Base-by-base conservation (phyloP, 2,797 vertebrate genomes). In the Poeciliopsis paucimaculata region DNA sequence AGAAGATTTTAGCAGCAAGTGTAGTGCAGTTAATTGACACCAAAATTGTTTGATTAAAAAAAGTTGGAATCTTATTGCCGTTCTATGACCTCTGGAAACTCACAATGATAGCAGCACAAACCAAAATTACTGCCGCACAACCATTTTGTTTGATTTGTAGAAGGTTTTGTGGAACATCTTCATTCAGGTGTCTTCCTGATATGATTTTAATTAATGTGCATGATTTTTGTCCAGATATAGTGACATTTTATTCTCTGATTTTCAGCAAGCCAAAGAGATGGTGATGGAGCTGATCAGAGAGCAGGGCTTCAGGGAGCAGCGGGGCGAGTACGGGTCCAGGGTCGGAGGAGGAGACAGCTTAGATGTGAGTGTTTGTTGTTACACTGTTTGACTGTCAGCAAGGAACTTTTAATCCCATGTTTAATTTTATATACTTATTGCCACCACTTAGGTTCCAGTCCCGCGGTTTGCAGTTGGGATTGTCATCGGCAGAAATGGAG, bases 221-320 rank as follows among this genome's bases (percentile, higher is more conserved):
- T 49, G n/a, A 46, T 12, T 20, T 45, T 8, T 34, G 8, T 41
- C 4, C 7, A 68, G 13, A 39, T 76, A 1, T 78, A 79, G 68
- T 68, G 0, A 53, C 3, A 10, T 79, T 57, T 81, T 57, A 73
- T 64, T 5, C 79, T 80, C 23, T 82, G 4, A 46, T 20, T 49
- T 34, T 91, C 20, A 99, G 98, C 98, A 99, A 99, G 98, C 98
- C 88, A 99, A 99, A 95, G 98, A 99, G 86, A 99, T 99, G 98
- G 98, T 99, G 87, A 97, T 99, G 97, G 98, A 99, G 90, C 96
- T 99, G 93, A 99, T 99, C 94, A 96, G 98, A 88, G 98, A 99
- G 90, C 98, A 99, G 92, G 97, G 97, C 93, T 99, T 98, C 96
- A 96, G 98, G 94, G 98, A 99, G 94, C 96, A 98, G 93, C 96